Evolutionary conservation across 2,113 vertebrate genomes (phyloP), one percentile per base, ranked within the genome.

Genomic region (Phyllostomus hastatus): DNA sequence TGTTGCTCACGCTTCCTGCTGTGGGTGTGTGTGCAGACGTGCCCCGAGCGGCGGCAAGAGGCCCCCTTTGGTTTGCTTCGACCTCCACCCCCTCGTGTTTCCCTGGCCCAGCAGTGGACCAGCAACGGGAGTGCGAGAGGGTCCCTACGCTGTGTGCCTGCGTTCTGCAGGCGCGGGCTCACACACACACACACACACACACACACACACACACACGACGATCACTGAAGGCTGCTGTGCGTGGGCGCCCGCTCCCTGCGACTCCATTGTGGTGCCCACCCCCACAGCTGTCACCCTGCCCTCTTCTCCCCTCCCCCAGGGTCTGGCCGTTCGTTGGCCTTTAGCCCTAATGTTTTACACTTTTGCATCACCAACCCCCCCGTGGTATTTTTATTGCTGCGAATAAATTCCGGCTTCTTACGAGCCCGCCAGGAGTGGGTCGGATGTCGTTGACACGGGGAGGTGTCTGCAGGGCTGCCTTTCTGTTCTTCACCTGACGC

Each of bases 181-280:
- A 31, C 41, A 41, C 11, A 22, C 17, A 52, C 41, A n/a, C n/a
- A n/a, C n/a, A n/a, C n/a, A n/a, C n/a, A n/a, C n/a, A n/a, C n/a
- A n/a, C n/a, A n/a, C n/a, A n/a, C n/a, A n/a, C n/a, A n/a, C n/a
- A n/a, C n/a, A n/a, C n/a, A 15, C 2, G 46, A 31, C 69, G 59
- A 20, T n/a, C 33, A 12, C 9, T 52, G 24, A 38, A 35, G 22
- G 14, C 88, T 54, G 8, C 38, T 14, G 1, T 22, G 61, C 48
- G 17, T 11, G 1, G 16, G 1, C 26, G 0, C 10, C 24, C 2
- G 4, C 10, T 84, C 66, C 5, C 22, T 72, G 12, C 15, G 12
- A 33, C 75, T 90, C 82, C 10, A 3, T 28, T 28, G 38, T 1
- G 4, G 20, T 26, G 15, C 16, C 12, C 17, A 14, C 43, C 48